Base-by-base conservation (phyloP, 2,888 invertebrate species). In the Agonopterix subpropinquella region DNA sequence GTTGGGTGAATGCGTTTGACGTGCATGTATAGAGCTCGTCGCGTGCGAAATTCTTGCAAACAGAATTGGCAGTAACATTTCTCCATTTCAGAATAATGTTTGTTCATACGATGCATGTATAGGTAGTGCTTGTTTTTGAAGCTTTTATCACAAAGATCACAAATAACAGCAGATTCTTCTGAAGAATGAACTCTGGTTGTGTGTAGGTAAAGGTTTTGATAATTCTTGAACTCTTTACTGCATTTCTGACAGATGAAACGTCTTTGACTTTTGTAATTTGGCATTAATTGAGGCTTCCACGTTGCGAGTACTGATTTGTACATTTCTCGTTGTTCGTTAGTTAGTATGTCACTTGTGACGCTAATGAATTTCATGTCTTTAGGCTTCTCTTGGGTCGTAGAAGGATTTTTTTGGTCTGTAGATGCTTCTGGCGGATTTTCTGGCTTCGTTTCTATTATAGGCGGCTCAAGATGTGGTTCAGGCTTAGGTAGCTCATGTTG, bases 71-170 rank as follows among this genome's bases (percentile, higher is more conserved):
- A 88, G 53, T 72, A 83, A 44, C 85, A 82, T 36, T 85, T 84
- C 56, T 86, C 85, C 0, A 73, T 57, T 11, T 87, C 86, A 0
- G 87, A 86, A n/a, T 87, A 87, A 49, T 88, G 87, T 8, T 86
- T 86, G 39, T 88, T 88, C 87, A 87, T 88, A 1, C 85, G 53
- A 52, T 88, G 87, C 87, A 88, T 88, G 60, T 88, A 88, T 1
- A 88, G 36, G 49, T 88, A 88, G 53, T 88, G 87, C 52, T 88
- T 88, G 41, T 88, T 87, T 45, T 88, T 88, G 52, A 87, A 88
- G 0, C 81, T 77, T 47, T 86, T 87, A 51, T 86, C 85, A 18
- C 88, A 88, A 0, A 80, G 73, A 39, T 85, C 70, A 51, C 88
- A 88, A 0, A 82, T 56, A 0, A 86, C 88, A 0, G 86, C 85